Evolutionary conservation across 2,888 invertebrate species (phyloP), one percentile per base, ranked within the genome.

Genomic region (Miltochrista miniata): DNA sequence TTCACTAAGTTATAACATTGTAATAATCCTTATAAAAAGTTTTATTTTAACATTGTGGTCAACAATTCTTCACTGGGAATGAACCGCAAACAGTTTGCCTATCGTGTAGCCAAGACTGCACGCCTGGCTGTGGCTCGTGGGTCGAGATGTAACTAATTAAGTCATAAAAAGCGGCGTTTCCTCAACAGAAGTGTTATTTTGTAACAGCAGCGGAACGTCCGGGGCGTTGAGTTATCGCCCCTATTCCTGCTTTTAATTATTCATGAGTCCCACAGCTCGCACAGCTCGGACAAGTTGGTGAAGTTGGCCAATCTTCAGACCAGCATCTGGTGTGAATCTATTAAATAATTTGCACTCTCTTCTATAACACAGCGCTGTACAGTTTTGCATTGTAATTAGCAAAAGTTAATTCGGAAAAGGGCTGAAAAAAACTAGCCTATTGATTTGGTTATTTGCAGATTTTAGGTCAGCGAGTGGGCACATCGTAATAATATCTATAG

Each of bases 211-310:
- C 61, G 60, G 68, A 61, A 68, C 70, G 65, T 60, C 64, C 60
- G 64, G 70, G 72, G 54, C 58, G 61, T 74, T 86, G 86, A 88
- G 83, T 88, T 89, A 88, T 87, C 78, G 80, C 75, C 72, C 68
- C 70, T 72, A 76, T 76, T 75, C 75, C 74, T 67, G 77, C 70
- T 76, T 88, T 88, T 87, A 88, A 89, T 89, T 87, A 89, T 89
- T 88, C 87, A 87, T 85, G 85, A 87, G 79, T 64, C 45, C 45
- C 62, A n/a, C n/a, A n/a, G n/a, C n/a, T n/a, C n/a, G n/a, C n/a
- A n/a, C n/a, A 58, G 56, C 73, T 71, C 75, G 74, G 75, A 77
- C 77, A 81, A 85, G 78, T 86, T 85, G 45, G 44, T 18, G 45
- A 37, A 52, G 48, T 52, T 78, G 73, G 74, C 72, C 74, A 74